phyloP scores from a whole-genome alignment of 2,113 vertebrate species.

The Psittacula cyanocephala region DNA sequence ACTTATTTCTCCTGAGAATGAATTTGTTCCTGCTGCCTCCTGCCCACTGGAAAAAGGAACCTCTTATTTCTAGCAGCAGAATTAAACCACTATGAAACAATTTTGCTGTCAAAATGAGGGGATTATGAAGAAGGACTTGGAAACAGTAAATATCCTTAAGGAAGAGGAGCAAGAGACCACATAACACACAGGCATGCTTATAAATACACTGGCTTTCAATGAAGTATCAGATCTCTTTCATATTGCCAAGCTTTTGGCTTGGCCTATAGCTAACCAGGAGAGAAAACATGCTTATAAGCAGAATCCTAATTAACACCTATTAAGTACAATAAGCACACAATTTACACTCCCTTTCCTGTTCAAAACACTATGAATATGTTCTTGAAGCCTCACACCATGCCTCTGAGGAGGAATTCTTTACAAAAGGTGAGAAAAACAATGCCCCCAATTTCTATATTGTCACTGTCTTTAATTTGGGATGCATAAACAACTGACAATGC shows the following conservation, averaged over 20 bases:
- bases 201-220: not conserved
- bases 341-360: not conserved
- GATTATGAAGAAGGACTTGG: not conserved
- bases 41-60: not conserved
- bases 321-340: not conserved
- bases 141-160: not conserved
- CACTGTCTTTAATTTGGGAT: not conserved
- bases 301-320: slow-evolving; percentile 1
- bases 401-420: not conserved
- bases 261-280: not conserved
- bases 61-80: not conserved
- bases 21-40: not conserved
- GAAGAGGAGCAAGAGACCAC: not conserved
- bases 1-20: not conserved
- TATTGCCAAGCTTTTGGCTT: not conserved
- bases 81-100: not conserved
- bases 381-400: not conserved
- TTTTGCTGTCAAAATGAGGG: not conserved
- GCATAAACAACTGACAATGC: not conserved
- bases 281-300: not conserved
- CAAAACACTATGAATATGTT: not conserved
- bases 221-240: not conserved
- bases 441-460: not conserved
- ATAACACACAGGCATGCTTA: not conserved
- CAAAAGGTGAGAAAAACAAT: not conserved